Percentiles rank a stretch among this genome's conserved stretches.
Conservation (phyloP, 2,888 invertebrate species). For the Ophioninae sp. region DNA sequence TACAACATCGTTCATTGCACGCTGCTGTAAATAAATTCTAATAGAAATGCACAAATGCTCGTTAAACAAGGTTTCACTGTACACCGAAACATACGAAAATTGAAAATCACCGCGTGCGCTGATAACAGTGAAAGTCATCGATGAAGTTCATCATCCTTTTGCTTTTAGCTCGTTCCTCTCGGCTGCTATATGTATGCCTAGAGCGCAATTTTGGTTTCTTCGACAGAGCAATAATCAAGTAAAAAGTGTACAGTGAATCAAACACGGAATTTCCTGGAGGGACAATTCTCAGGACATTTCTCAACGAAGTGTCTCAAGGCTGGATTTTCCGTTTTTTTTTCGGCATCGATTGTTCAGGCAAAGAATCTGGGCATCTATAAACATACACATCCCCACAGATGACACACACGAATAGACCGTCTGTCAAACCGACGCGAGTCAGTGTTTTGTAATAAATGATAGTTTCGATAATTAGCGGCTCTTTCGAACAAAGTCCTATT, state of each 20-base stretch:
- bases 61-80: not conserved
- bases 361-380: slow-evolving; percentile 20
- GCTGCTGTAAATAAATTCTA: not conserved
- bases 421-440: slow-evolving; percentile 25
- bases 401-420: not conserved
- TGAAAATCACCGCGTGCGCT: too few species aligned
- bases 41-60: not conserved
- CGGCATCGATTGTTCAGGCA: slow-evolving; percentile 33
- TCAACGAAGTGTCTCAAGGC: slow-evolving; percentile 9
- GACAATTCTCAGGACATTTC: too few species aligned
- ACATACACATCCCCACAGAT: not conserved
- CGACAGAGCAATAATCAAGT: not conserved
- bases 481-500: slow-evolving; percentile 58
- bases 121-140: too few species aligned
- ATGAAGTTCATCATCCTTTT: too few species aligned
- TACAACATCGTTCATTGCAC: not conserved
- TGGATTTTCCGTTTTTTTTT: slow-evolving; percentile 23
- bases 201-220: not conserved
- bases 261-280: slow-evolving; percentile 29
- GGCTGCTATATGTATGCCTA: not conserved
- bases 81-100: too few species aligned
- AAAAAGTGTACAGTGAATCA: not conserved
- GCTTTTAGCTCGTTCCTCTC: too few species aligned
- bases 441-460: slow-evolving; percentile 75
- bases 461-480: slow-evolving; percentile 79